Base-by-base conservation (phyloP, 2,888 invertebrate species). In the Tubulanus polymorphus region DNA sequence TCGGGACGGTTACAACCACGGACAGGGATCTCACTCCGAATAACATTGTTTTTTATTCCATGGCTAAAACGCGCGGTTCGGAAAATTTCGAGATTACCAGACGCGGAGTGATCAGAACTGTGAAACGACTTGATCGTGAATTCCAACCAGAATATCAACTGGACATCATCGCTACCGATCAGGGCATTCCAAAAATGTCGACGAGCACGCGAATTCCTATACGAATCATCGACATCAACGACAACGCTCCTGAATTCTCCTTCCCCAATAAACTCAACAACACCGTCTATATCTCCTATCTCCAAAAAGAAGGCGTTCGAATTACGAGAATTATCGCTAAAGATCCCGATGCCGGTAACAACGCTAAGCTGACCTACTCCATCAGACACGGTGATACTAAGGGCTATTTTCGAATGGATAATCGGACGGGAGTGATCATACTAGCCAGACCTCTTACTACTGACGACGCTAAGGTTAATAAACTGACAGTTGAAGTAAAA, bases 81-180 rank as follows among this genome's bases (percentile, higher is more conserved):
- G 37, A 32, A 37, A 23, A 37, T 35, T 25, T 20, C 15, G 37
- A 37, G 2, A 37, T 37, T 15, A 37, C 25, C 5, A n/a, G 20
- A n/a, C 12, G n/a, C 2, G 51, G 51, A 35, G 54, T 60, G 10
- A 58, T 71, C 6, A 61, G 62, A 51, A 63, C 68, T 12, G 63
- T 57, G 18, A 62, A 59, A 25, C 55, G 49, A 27, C 61, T 71
- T 2, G 71, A 71, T 57, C 52, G 71, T n/a, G 71, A 71, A 50
- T 56, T 56, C 23, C 61, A 60, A 32, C 62, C 60, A 48, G 53
- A 63, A 37, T 70, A 69, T 53, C 59, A 60, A 23, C 63, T 71
- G 55, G 62, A 57, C 37, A 68, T 66, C 5, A 37, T 59, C 25
- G 69, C 64, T 18, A 60, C 54, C 26, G 71, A 71, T 51, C 61